phyloP scores from a whole-genome alignment of 2,888 invertebrate species.

The Hyppa rectilinea region DNA sequence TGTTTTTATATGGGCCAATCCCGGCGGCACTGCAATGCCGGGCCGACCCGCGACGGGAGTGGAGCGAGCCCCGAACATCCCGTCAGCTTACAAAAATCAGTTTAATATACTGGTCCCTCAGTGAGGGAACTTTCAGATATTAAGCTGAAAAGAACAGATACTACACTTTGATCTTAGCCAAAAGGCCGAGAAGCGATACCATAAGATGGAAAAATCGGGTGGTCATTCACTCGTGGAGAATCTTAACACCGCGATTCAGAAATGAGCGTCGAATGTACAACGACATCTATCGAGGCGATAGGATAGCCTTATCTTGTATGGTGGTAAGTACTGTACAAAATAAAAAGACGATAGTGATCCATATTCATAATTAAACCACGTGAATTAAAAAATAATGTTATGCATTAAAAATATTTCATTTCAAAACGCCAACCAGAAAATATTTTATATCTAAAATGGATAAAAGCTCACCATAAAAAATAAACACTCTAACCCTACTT shows the following conservation, averaged over 20 bases:
- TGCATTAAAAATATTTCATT: not conserved
- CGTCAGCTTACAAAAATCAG: slow-evolving; percentile 54
- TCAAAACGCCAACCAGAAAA: not conserved
- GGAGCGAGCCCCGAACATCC: no score
- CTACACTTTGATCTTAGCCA: no score
- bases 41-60: no score
- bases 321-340: not conserved
- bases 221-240: slow-evolving; percentile 40
- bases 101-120: slow-evolving; percentile 52
- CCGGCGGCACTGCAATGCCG: slow-evolving; percentile 48
- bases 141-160: slow-evolving; percentile 59
- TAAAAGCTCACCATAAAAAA: not conserved
- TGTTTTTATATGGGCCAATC: not conserved
- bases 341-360: not conserved
- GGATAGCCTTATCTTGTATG: not conserved
- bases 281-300: slow-evolving; percentile 54
- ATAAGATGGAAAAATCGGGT: not conserved
- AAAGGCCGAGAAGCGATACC: slow-evolving; percentile 61
- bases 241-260: slow-evolving; percentile 50
- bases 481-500: not conserved
- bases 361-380: not conserved
- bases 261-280: slow-evolving; percentile 22
- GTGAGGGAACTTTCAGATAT: slow-evolving; percentile 39
- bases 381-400: not conserved
- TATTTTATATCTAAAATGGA: not conserved